phyloP scores from a whole-genome alignment of 1,140 invertebrate species.

The Drosophila mayri region DNA sequence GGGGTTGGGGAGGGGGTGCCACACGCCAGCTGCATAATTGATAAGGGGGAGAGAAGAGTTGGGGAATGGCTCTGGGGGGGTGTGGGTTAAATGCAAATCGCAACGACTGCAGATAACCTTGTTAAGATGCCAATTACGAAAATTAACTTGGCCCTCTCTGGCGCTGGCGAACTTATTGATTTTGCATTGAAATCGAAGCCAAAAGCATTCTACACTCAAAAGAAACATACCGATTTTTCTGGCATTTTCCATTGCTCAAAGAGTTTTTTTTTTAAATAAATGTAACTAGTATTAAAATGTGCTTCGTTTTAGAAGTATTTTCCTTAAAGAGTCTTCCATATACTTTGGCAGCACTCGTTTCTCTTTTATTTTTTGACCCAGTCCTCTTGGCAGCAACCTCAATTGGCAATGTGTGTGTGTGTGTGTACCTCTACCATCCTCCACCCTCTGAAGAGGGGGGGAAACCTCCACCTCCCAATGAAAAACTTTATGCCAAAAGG shows the following conservation, averaged over 20 bases:
- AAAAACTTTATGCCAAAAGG: constrained; percentile 73
- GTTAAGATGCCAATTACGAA: constrained; percentile 83
- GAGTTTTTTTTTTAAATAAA: not conserved
- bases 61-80: not conserved
- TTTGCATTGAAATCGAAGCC: constrained; percentile 71
- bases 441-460: not conserved
- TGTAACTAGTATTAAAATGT: not conserved
- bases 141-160: constrained; percentile 74
- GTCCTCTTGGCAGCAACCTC: constrained; percentile 35
- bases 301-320: not conserved
- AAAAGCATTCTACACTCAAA: constrained; percentile 15
- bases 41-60: constrained; percentile 42
- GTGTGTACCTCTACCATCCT: constrained; percentile 36
- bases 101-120: constrained; percentile 79
- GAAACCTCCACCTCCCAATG: constrained; percentile 8
- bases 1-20: constrained; percentile 27
- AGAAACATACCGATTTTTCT: not conserved
- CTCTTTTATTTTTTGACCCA: constrained; percentile 17
- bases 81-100: constrained; percentile 53
- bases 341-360: not conserved
- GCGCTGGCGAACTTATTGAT: constrained; percentile 69
- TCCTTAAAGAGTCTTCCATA: not conserved
- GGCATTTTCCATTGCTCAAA: not conserved
- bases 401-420: constrained; percentile 60
- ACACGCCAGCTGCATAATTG: constrained; percentile 78